Conservation (phyloP, 2,888 invertebrate species). For the Fragum whitleyi region DNA sequence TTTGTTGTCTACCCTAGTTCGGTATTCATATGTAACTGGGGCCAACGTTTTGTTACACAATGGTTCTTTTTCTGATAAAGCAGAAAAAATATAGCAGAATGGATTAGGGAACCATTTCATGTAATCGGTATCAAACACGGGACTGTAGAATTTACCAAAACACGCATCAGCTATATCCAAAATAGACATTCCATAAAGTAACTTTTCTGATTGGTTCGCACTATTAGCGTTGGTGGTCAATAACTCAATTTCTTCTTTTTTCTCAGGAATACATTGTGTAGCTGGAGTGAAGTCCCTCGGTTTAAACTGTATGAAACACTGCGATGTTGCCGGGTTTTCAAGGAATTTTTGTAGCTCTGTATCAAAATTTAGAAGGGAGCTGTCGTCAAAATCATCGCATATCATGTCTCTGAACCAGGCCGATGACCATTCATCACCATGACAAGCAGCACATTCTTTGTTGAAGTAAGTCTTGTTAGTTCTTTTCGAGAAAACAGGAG, state of each 20-base stretch:
- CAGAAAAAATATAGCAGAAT: background rate
- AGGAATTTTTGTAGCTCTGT: background rate
- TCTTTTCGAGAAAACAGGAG: background rate
- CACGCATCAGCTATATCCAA: background rate
- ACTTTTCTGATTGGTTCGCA: background rate
- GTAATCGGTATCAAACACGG: background rate
- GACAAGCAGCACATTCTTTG: background rate
- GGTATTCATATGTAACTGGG: background rate
- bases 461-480: background rate
- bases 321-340: background rate
- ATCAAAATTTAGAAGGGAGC: background rate
- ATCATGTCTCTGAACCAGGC: background rate
- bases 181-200: background rate
- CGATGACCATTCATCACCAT: background rate
- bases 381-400: background rate
- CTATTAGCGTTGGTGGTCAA: background rate
- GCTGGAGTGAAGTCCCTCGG: background rate
- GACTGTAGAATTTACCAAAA: background rate
- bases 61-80: background rate
- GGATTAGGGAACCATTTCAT: background rate
- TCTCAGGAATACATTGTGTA: background rate
- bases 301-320: background rate
- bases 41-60: background rate
- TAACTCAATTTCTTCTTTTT: background rate
- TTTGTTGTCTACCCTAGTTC: background rate